Conservation (phyloP, 2,113 vertebrate species). For the Fulica atra region DNA sequence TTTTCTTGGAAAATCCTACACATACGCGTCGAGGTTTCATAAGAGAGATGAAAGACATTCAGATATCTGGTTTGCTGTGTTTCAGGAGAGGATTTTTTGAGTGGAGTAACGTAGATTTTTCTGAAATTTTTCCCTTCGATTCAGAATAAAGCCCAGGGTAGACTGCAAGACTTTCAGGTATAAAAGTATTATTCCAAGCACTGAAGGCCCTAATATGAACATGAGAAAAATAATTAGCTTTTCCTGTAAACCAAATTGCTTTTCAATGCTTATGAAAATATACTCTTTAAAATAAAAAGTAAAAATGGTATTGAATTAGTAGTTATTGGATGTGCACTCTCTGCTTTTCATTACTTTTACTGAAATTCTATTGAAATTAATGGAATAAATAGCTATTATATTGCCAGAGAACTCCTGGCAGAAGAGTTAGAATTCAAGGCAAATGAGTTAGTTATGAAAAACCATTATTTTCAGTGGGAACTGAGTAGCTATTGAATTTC, state of each 20-base stretch:
- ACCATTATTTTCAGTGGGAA: background rate
- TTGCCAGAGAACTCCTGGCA: background rate
- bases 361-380: constrained; percentile 26
- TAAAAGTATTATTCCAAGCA: background rate
- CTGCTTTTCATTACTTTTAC: background rate
- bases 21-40: background rate
- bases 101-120: background rate
- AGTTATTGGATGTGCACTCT: background rate
- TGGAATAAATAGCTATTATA: constrained; percentile 18
- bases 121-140: background rate
- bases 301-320: background rate
- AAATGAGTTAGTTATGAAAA: background rate
- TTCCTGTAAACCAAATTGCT: background rate
- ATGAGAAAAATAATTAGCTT: background rate
- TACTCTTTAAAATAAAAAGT: background rate
- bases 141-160: background rate
- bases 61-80: background rate
- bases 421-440: background rate
- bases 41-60: background rate
- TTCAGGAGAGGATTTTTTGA: background rate
- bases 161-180: background rate
- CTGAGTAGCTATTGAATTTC: background rate
- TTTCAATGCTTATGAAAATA: constrained; percentile 24
- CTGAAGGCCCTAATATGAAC: background rate
- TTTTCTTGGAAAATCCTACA: background rate